phyloP scores from a whole-genome alignment of 2,113 vertebrate genomes.

The Falcunculus frontatus region DNA sequence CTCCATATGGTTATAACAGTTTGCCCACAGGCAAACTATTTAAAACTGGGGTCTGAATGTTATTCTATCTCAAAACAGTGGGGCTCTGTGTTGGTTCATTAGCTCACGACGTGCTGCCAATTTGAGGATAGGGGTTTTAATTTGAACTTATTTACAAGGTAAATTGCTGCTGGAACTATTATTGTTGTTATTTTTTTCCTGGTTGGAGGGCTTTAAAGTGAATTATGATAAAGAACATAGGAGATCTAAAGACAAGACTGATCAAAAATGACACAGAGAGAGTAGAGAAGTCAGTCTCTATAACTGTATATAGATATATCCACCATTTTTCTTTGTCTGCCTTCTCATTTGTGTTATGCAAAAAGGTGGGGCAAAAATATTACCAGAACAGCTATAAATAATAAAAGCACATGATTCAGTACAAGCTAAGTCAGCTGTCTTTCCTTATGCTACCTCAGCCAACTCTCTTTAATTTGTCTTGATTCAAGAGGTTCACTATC shows the following conservation, averaged over 20 bases:
- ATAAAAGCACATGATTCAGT: neutral
- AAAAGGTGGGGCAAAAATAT: neutral
- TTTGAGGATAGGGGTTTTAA: slow-evolving; percentile 22
- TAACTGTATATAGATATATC: neutral
- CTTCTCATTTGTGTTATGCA: neutral
- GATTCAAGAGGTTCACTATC: neutral
- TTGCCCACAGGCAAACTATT: slow-evolving; percentile 32
- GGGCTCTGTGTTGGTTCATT: slow-evolving; percentile 43
- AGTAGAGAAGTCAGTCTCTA: neutral
- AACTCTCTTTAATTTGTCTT: neutral
- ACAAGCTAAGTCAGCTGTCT: neutral
- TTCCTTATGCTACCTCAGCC: neutral
- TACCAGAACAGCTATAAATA: neutral
- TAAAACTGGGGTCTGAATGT: slow-evolving; percentile 13
- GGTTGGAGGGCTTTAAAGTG: neutral
- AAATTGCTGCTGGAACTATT: neutral
- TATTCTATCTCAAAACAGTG: slow-evolving; percentile 23
- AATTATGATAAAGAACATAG: neutral
- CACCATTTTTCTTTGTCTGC: neutral
- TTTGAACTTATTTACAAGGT: slow-evolving; percentile 47
- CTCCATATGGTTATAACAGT: slow-evolving; percentile 37
- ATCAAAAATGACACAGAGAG: neutral
- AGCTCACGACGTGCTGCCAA: slow-evolving; percentile 25
- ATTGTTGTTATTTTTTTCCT: neutral
- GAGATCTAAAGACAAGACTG: neutral